Evolutionary conservation across 1,140 invertebrate species (phyloP).

Genomic region (Yoshiicerus persimilis): DNA sequence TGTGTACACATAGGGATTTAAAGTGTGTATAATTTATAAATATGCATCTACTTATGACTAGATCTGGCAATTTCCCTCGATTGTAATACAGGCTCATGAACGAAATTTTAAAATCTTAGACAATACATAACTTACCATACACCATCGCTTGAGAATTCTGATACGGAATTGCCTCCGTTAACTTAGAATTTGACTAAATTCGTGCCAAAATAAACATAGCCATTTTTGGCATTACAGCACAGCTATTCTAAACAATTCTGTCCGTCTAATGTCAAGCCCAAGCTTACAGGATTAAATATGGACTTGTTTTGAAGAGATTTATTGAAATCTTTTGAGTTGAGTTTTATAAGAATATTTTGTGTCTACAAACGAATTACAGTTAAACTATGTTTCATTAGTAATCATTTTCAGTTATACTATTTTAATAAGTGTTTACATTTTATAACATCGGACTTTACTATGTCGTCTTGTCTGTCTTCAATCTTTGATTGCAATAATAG

Average conservation of each 20-base stretch:
- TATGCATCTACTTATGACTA: neutral
- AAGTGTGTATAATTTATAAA: no score
- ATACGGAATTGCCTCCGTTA: neutral
- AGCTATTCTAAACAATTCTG: neutral
- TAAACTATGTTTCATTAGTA: no score
- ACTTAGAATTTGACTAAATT: neutral
- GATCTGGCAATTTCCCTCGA: neutral
- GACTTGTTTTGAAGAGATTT: no score
- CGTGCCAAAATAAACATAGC: neutral
- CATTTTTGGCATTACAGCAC: neutral
- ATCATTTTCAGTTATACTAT: no score
- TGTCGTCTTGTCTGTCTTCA: no score
- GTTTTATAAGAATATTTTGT: no score
- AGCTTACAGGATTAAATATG: no score
- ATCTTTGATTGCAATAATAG: no score
- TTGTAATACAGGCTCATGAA: neutral
- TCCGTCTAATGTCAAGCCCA: neutral
- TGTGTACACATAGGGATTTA: neutral
- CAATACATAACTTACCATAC: neutral
- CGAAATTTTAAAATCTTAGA: neutral
- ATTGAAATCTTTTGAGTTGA: no score
- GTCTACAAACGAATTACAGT: no score
- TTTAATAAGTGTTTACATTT: no score
- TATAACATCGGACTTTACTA: no score
- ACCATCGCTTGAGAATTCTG: neutral